These are phyloP conservation scores for Heterotilapia buettikoferi DNA, from an alignment of 2,113 vertebrate genomes.

Conservation along the genomic window DNA sequence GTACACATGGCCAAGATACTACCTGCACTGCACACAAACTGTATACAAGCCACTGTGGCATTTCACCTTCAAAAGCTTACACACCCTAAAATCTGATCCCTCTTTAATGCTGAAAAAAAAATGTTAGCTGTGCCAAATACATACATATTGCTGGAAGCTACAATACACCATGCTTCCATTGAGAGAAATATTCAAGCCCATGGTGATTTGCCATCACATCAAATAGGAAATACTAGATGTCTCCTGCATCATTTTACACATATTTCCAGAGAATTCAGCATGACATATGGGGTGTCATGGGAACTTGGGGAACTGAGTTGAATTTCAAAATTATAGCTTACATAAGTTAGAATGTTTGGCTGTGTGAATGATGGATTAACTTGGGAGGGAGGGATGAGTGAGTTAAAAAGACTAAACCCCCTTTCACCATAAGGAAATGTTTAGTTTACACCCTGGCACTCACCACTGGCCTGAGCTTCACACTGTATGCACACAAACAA, in stretches of 20 bases:
- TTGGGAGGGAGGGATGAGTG: neutral
- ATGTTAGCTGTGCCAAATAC: neutral
- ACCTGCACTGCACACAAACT: neutral
- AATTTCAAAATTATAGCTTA: neutral
- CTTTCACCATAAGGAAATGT: neutral
- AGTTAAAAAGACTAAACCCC: constrained; percentile 31
- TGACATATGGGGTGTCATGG: constrained; percentile 18
- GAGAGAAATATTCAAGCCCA: neutral
- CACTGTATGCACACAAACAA: neutral
- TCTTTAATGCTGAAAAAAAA: constrained; percentile 19
- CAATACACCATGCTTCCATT: neutral
- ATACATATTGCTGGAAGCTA: constrained; percentile 3
- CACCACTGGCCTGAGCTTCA: neutral
- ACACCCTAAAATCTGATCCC: neutral
- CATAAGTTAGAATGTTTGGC: neutral
- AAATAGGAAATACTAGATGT: constrained; percentile 7
- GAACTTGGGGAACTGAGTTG: neutral
- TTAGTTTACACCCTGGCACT: neutral
- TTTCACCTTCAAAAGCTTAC: neutral
- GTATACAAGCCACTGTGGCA: neutral
- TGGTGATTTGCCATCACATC: neutral
- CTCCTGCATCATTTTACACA: constrained; percentile 9
- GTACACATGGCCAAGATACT: neutral
- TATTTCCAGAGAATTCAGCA: neutral
- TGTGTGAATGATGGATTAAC: neutral